Evolutionary conservation across 1,140 invertebrate species (phyloP).

Genomic region (Sitobion miscanthi): DNA sequence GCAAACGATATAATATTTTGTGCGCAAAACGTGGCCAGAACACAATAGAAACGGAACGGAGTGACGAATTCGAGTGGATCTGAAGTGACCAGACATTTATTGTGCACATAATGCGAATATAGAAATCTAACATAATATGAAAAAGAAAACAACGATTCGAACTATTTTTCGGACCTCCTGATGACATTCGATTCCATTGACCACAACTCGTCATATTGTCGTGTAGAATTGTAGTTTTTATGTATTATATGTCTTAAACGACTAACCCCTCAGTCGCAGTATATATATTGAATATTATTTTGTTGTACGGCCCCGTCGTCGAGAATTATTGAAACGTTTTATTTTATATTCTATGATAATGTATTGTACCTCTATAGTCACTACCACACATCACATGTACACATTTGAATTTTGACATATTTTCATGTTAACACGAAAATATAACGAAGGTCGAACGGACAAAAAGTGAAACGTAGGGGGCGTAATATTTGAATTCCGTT

Average conservation of each 20-base stretch:
- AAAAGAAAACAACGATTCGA: background rate
- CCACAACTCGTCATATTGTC: background rate
- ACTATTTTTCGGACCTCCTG: background rate
- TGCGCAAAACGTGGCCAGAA: background rate
- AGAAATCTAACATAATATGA: background rate
- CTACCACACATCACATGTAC: background rate
- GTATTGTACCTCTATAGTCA: background rate
- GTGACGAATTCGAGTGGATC: slow-evolving; percentile 16
- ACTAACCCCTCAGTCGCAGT: background rate
- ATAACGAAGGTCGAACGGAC: background rate
- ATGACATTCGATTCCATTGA: background rate
- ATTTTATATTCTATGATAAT: background rate
- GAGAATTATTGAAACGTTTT: background rate
- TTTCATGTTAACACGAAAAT: background rate
- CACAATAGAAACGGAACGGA: background rate
- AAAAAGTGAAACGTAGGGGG: background rate
- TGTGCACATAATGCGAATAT: background rate
- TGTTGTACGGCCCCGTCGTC: background rate
- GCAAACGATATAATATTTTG: slow-evolving; percentile 19
- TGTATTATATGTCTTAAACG: background rate
- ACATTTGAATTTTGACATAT: background rate
- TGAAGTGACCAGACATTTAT: background rate
- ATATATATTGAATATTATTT: background rate
- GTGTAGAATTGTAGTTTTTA: background rate
- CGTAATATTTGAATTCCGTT: background rate